Percentiles rank a stretch among this genome's conserved stretches.
These are phyloP conservation scores for Sardina pilchardus DNA, from an alignment of 2,113 vertebrate species.

Conservation along the genomic window DNA sequence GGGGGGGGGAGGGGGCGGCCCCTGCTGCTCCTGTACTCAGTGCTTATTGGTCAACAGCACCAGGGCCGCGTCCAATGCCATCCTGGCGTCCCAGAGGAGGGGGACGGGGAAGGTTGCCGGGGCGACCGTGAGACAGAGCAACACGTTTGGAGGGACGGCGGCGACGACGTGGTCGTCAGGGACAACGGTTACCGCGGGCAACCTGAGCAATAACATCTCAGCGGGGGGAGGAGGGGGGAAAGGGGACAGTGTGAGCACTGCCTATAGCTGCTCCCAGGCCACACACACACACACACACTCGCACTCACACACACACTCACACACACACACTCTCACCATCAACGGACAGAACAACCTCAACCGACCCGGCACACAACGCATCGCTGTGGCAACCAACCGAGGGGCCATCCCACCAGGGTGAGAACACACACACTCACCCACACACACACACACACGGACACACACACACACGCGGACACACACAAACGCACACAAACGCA, in stretches of 20 bases:
- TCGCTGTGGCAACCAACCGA: constrained; percentile 73
- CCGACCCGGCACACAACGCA: constrained; percentile 84
- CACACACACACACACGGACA: not conserved
- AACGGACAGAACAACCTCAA: constrained; percentile 95
- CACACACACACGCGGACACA: constrained; percentile 23
- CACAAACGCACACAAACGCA: not conserved
- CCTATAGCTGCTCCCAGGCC: constrained; percentile 65
- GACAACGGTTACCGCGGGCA: constrained; percentile 45
- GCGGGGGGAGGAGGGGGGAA: constrained; percentile 71
- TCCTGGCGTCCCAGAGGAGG: constrained; percentile 90
- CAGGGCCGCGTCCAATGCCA: constrained; percentile 91
- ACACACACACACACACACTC: constrained; percentile 28
- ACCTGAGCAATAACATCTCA: constrained; percentile 66
- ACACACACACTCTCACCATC: constrained; percentile 68
- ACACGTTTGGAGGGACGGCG: constrained; percentile 81
- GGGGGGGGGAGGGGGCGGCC: constrained; percentile 61
- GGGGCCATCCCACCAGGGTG: constrained; percentile 88
- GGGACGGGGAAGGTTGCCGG: constrained; percentile 55
- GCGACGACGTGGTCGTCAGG: constrained; percentile 71
- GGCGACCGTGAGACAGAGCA: constrained; percentile 82
- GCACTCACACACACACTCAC: not conserved
- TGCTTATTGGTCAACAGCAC: constrained; percentile 95
- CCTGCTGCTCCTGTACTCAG: constrained; percentile 90
- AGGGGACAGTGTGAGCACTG: constrained; percentile 66
- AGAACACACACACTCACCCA: not conserved